phyloP scores from a whole-genome alignment of 2,797 vertebrate genomes.

The Ciconia nigra region DNA sequence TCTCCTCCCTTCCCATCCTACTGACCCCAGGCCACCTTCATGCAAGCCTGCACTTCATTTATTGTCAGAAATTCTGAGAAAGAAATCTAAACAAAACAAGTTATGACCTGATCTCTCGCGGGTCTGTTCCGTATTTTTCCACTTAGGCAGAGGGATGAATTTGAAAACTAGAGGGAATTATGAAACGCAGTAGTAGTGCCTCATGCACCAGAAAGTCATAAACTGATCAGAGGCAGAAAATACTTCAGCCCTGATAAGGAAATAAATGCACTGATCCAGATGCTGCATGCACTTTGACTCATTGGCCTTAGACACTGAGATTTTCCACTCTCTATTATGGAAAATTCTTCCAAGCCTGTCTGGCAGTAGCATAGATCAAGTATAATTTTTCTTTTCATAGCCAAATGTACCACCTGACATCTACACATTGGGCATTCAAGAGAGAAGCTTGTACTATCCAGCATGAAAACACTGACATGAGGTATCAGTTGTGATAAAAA shows the following conservation, averaged over 20 bases:
- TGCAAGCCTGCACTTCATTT: slow-evolving; percentile 45
- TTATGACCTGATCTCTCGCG: not conserved
- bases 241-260: not conserved
- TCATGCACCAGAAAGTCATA: not conserved
- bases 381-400: not conserved
- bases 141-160: not conserved
- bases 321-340: not conserved
- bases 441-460: not conserved
- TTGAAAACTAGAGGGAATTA: not conserved
- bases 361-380: not conserved
- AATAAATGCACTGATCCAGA: not conserved
- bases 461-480: not conserved
- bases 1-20: slow-evolving; percentile 32
- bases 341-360: not conserved
- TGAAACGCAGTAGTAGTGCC: not conserved
- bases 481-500: not conserved
- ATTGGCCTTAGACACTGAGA: not conserved
- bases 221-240: not conserved
- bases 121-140: not conserved
- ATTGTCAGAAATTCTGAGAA: slow-evolving; percentile 33
- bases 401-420: not conserved
- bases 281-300: not conserved
- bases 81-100: slow-evolving; percentile 25
- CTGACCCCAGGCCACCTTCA: slow-evolving; percentile 52
- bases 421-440: not conserved